A percentile compares a stretch with the other conserved stretches of the same genome.
These are phyloP conservation scores for Lycopodina hypogea DNA, from an alignment of 37 sponge, comb jelly and placozoan genomes.

Conservation along the genomic window DNA sequence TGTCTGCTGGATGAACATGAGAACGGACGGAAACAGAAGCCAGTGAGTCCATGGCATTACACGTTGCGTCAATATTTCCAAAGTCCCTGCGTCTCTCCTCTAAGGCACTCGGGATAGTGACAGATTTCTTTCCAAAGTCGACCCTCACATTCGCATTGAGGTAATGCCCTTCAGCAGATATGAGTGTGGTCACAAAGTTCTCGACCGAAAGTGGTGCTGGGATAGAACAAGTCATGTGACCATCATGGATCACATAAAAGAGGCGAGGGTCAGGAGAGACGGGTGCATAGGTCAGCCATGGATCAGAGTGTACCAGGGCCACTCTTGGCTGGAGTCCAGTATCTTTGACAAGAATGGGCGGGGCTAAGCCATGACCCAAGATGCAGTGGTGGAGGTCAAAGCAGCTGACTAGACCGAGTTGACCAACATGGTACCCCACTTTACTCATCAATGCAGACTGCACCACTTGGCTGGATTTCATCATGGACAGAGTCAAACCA, in stretches of 20 bases:
- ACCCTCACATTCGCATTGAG: constrained; percentile 18
- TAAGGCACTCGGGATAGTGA: constrained; percentile 37
- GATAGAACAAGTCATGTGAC: constrained; percentile 32
- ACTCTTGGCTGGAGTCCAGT: background rate
- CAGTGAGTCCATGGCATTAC: background rate
- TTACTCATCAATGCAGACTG: constrained; percentile 22
- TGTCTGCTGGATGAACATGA: constrained; percentile 1
- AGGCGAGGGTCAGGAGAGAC: constrained; percentile 44
- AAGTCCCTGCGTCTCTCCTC: constrained; percentile 30
- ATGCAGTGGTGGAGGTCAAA: constrained; percentile 64
- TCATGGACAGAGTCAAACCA: constrained; percentile 4
- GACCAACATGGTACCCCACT: constrained; percentile 72
- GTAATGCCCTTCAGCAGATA: constrained; percentile 19
- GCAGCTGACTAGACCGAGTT: constrained; percentile 74
- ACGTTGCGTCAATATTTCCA: background rate
- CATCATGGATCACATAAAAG: constrained; percentile 50
- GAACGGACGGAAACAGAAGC: constrained; percentile 3
- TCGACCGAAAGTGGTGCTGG: constrained; percentile 44
- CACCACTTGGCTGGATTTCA: constrained; percentile 24
- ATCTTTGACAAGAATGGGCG: background rate
- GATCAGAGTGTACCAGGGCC: constrained; percentile 22
- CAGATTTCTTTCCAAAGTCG: constrained; percentile 21
- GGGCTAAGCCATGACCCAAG: constrained; percentile 35
- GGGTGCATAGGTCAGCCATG: constrained; percentile 48
- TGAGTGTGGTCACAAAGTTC: constrained; percentile 23